A percentile compares a stretch with the other conserved stretches of the same genome.
These are phyloP conservation scores for Xestobium rufovillosum DNA, from an alignment of 2,888 invertebrate species.

Conservation along the genomic window DNA sequence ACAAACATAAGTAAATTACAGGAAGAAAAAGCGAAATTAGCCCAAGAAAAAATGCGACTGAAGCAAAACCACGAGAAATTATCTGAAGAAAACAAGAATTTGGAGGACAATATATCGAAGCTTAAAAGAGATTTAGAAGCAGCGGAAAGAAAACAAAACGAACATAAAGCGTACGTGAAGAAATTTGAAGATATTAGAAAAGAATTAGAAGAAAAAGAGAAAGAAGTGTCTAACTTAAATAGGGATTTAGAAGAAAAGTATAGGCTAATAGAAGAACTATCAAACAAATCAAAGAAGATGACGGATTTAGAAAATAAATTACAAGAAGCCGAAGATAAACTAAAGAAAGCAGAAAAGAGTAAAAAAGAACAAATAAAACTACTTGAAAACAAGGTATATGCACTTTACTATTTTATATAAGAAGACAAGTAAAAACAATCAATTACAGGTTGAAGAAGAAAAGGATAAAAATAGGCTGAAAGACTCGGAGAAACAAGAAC, in stretches of 20 bases:
- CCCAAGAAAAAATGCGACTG: slow-evolving; percentile 52
- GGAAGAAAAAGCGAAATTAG: slow-evolving; percentile 47
- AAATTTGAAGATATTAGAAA: slow-evolving; percentile 59
- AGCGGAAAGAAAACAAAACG: slow-evolving; percentile 48
- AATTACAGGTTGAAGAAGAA: slow-evolving; percentile 37
- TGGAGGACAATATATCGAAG: slow-evolving; percentile 44
- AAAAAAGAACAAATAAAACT: slow-evolving; percentile 52
- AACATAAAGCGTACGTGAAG: slow-evolving; percentile 49
- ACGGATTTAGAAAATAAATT: slow-evolving; percentile 59
- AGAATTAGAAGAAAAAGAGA: slow-evolving; percentile 57
- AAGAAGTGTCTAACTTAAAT: slow-evolving; percentile 53
- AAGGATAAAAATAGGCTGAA: slow-evolving; percentile 32
- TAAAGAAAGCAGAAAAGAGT: slow-evolving; percentile 52
- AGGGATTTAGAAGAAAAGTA: slow-evolving; percentile 54
- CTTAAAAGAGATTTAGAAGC: slow-evolving; percentile 35
- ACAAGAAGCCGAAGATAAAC: slow-evolving; percentile 60
- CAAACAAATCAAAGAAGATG: slow-evolving; percentile 55
- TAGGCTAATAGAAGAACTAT: slow-evolving; percentile 55
- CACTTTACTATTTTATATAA: slow-evolving; percentile 8
- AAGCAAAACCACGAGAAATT: slow-evolving; percentile 45
- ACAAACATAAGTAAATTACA: slow-evolving; percentile 42
- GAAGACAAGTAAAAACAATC: too few species aligned
- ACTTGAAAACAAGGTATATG: slow-evolving; percentile 55
- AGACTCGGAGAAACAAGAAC: slow-evolving; percentile 46
- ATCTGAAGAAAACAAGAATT: slow-evolving; percentile 46